Conservation (phyloP, 1,140 invertebrate genomes). For the Drosophila lacteicornis region DNA sequence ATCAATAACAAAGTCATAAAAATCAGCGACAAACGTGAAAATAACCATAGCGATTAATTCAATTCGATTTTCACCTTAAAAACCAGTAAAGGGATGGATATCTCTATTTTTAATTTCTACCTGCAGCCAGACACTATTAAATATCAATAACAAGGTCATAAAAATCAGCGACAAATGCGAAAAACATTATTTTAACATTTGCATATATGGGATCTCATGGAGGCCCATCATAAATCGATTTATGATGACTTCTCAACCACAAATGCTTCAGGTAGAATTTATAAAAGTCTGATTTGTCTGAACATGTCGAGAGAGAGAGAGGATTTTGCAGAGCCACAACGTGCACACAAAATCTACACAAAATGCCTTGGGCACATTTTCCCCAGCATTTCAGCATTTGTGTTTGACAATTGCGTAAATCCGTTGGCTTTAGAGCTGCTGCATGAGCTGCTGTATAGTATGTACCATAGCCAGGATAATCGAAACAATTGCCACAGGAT, state of each 20-base stretch:
- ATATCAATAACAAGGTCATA: slow-evolving; percentile 65
- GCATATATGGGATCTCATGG: slow-evolving; percentile 27
- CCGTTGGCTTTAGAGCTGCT: slow-evolving; percentile 37
- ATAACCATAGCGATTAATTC: not conserved
- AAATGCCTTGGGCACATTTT: not conserved
- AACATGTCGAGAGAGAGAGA: not conserved
- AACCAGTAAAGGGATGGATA: not conserved
- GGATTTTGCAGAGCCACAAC: not conserved
- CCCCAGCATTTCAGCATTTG: slow-evolving; percentile 2
- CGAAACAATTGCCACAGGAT: slow-evolving; percentile 38
- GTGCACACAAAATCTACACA: not conserved
- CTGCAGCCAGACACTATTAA: slow-evolving; percentile 51
- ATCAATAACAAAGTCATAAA: slow-evolving; percentile 68
- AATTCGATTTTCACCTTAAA: slow-evolving; percentile 9
- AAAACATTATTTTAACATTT: slow-evolving; percentile 71
- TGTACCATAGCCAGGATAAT: slow-evolving; percentile 17
- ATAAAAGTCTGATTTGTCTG: slow-evolving; percentile 11
- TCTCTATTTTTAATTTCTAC: slow-evolving; percentile 8
- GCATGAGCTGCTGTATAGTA: not conserved
- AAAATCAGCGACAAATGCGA: slow-evolving; percentile 66
- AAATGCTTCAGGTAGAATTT: slow-evolving; percentile 44
- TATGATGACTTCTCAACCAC: slow-evolving; percentile 68
- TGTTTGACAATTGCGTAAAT: slow-evolving; percentile 61
- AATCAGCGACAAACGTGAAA: slow-evolving; percentile 60
- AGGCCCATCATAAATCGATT: slow-evolving; percentile 30